Conservation (phyloP, 35 echinoderm and acorn worm genomes). For the Strongylocentrotus purpuratus region DNA sequence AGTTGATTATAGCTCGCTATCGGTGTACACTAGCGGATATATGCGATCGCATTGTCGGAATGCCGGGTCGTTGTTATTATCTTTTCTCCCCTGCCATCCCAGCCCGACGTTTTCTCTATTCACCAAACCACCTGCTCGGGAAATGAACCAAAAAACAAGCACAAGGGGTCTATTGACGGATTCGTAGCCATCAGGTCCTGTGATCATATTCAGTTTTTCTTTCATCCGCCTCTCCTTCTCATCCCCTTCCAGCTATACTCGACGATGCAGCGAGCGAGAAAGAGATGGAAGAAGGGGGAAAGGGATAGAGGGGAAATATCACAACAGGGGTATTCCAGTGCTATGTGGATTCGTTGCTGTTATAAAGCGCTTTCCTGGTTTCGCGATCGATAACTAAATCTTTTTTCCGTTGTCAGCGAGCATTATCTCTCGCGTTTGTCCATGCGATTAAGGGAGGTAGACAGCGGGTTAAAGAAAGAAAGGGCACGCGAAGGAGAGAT, state of each 20-base stretch:
- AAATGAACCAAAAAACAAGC: conserved; percentile 51
- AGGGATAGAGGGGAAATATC: not conserved
- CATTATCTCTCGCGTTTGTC: conserved; percentile 45
- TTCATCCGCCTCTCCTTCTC: not conserved
- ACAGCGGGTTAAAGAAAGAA: not conserved
- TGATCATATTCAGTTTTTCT: conserved; percentile 45
- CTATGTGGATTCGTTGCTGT: not conserved
- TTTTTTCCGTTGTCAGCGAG: conserved; percentile 38
- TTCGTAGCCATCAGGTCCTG: not conserved
- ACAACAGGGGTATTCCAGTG: not conserved
- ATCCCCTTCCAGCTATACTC: not conserved
- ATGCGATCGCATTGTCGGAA: not conserved
- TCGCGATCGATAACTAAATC: conserved; percentile 46
- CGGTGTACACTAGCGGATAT: conserved; percentile 11
- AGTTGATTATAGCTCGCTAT: not conserved
- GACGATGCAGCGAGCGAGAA: not conserved
- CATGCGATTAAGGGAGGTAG: conserved; percentile 38
- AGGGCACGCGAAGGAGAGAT: conserved; percentile 14
- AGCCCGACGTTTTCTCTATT: conserved; percentile 6
- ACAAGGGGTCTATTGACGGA: conserved; percentile 21
- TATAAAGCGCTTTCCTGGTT: conserved; percentile 32
- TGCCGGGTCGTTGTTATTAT: conserved; percentile 44
- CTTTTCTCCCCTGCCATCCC: conserved; percentile 3
- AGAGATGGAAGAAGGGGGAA: not conserved
- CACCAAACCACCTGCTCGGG: conserved; percentile 40